Evolutionary conservation across 2,888 invertebrate genomes (phyloP), one percentile per base, ranked within the genome.

Genomic region (Noctua pronuba): DNA sequence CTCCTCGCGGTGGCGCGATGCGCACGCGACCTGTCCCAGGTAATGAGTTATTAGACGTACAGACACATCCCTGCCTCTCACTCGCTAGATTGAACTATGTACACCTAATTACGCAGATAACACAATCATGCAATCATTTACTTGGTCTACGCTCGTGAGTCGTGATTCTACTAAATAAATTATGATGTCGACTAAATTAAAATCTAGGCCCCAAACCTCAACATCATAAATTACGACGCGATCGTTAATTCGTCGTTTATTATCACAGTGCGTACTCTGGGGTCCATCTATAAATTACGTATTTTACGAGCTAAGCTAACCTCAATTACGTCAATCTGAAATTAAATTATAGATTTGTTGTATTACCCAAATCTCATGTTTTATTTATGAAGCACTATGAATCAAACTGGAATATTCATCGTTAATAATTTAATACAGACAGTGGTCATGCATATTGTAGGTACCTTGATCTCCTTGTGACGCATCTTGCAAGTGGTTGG

Each of bases 41-140:
- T 90, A 87, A 89, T 90, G 89, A 89, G 86, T 90, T 90, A 89
- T 83, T 82, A 79, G 78, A 77, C 67, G 75, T 77, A 78, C 67
- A 66, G 64, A 80, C 77, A 72, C 68, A 69, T 60, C 66, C 70
- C 28, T 64, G 58, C 55, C 69, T 71, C 78, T 60, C 41, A 49
- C 66, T 64, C 55, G 68, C 66, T 60, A 75, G 52, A 86, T 76
- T 72, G 64, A 79, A 75, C 66, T 75, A 67, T 58, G 24, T 70
- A 44, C 55, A 72, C 58, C 49, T 80, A 83, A 84, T 81, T 80
- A 75, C 76, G 46, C 35, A 68, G 70, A 86, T 64, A 72, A 31
- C 62, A 66, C 52, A 73, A 83, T 55, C 64, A 66, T 28, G 71
- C 73, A 46, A 67, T 70, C 35, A 80, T 86, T 77, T 79, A 67